Base-by-base conservation (phyloP, 2,113 vertebrate genomes). In the Cathartes aura region DNA sequence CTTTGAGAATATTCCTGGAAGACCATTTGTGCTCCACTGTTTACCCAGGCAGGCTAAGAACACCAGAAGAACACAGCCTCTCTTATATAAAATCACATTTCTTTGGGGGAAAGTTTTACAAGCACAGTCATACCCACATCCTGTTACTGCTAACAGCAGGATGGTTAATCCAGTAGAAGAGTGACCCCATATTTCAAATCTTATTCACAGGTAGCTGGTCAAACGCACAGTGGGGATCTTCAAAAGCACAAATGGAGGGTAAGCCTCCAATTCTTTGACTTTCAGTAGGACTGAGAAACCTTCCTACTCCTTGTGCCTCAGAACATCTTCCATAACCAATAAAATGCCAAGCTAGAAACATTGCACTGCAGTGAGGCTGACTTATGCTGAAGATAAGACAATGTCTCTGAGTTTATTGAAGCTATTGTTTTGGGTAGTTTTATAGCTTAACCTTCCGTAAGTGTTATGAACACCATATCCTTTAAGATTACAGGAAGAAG, bases 401-500 rank as follows among this genome's bases (percentile, higher is more conserved):
- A 67, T 79, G 86, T 71, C 72, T 96, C 85, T 64, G 89, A 97
- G 93, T 89, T 96, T 96, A 94, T 94, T 91, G 84, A 91, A 89
- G 66, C 78, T 88, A 85, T 96, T 91, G 91, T 94, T 97, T 94
- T 70, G 71, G 60, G 36, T 68, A 87, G 67, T 72, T 97, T 97
- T 96, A 93, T 76, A 86, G 92, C 48, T 85, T 90, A 89, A 84
- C 89, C 88, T 92, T 94, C 91, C 67, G 75, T 81, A 66, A 80
- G 48, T 85, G 78, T 93, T 94, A 95, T 90, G 84, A 96, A 76
- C 73, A 91, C 45, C 50, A 82, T 95, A 87, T 90, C 78, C 91
- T 93, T 96, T 95, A 94, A 88, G 84, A 96, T 73, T 97, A 63
- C 62, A 48, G 67, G 36, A 40, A 96, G 59, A 89, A 94, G 45